phyloP scores from a whole-genome alignment of 2,888 invertebrate genomes.

The Aromia moschata region DNA sequence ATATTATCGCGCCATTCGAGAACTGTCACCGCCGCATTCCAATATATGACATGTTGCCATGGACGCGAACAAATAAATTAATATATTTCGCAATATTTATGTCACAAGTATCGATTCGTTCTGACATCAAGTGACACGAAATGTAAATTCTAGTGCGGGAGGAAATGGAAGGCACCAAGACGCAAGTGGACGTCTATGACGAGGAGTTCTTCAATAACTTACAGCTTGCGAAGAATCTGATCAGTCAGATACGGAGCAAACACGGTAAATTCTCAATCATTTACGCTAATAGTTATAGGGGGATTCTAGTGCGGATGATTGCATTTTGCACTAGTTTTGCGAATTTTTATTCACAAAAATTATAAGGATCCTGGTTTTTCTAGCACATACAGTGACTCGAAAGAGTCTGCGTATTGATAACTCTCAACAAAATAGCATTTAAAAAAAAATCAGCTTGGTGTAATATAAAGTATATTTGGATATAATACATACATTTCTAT shows the following conservation, averaged over 20 bases:
- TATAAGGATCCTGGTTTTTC: no score
- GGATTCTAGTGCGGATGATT: no score
- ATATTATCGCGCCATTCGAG: constrained; percentile 21
- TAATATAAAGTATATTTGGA: no score
- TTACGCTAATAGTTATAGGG: no score
- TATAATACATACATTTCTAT: no score
- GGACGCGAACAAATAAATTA: constrained; percentile 24
- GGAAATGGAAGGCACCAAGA: constrained; percentile 25
- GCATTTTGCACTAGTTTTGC: no score
- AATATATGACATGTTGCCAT: constrained; percentile 9
- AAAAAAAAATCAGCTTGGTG: no score
- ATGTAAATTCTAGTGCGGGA: constrained; percentile 29
- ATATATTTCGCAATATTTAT: constrained; percentile 24
- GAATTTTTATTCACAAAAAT: no score
- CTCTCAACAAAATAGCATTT: no score
- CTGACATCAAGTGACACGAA: constrained; percentile 26
- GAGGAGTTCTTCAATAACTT: constrained; percentile 66
- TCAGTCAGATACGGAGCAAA: constrained; percentile 59
- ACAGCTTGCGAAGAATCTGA: constrained; percentile 62
- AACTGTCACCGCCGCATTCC: constrained; percentile 9
- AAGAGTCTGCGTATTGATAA: no score
- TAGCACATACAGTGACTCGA: no score
- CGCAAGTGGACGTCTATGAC: constrained; percentile 60
- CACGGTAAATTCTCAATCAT: constrained; percentile 49
- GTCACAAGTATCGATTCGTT: constrained; percentile 32